Base-by-base conservation (phyloP, 1,140 invertebrate species). In the Zaprionus inermis region DNA sequence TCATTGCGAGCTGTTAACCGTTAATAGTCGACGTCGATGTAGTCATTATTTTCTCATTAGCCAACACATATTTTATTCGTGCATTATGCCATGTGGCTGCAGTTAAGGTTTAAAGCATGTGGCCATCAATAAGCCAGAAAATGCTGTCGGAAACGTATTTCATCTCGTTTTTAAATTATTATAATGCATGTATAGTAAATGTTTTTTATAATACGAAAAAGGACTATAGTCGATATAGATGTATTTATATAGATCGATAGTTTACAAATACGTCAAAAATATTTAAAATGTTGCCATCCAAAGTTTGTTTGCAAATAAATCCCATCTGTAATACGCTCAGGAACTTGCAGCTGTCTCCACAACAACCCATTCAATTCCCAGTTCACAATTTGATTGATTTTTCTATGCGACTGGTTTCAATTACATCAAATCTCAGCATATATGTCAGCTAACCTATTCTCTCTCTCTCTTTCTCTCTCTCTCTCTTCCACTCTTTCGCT, bases 351-450 rank as follows among this genome's bases (percentile, higher is more conserved):
- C 22, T 52, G 28, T 60, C 65, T 32, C 49, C 24, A 46, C 4
- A 51, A 14, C 32, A 74, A 80, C 65, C 74, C 70, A 73, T 78
- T 81, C 49, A 70, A 70, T 78, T 71, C 65, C 64, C 75, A 81
- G 49, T 55, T 51, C 38, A 71, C 61, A 84, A 54, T 74, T 73
- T 80, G 81, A 84, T 84, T 84, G 81, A 84, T 84, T 84, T 81
- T 84, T 85, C 78, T 71, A 75, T 58, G 14, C 49, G 67, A 84
- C 55, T 63, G 70, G 59, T 69, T 84, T 85, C 74, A 84, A 84
- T 81, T 85, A 81, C 67, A 59, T 28, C 30, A 52, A 52, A 67
- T 52, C 18, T 36, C 30, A 22, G 59, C 44, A 52, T 59, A 41
- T 16, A 56, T 59, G n/a, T n/a, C 22, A 28, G 30, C 54, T 10